Evolutionary conservation across 2,888 invertebrate genomes (phyloP).

Genomic region (Drosophila kambysellisi): DNA sequence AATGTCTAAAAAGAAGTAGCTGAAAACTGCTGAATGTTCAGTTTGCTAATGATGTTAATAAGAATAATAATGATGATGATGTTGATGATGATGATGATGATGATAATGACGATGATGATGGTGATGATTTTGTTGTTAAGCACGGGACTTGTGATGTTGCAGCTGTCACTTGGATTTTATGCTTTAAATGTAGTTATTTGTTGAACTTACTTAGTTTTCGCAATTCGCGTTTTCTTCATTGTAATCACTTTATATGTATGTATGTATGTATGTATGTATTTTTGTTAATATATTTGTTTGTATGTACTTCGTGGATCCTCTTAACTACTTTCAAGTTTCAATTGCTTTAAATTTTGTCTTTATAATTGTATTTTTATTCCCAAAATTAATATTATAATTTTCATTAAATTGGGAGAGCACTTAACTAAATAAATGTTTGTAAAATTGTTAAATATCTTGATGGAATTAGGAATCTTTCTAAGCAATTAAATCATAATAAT

Average conservation of each 20-base stretch:
- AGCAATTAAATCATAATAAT: neutral
- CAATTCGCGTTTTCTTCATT: neutral
- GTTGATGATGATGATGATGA: conserved; percentile 4
- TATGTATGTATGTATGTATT: neutral
- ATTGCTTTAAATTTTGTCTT: neutral
- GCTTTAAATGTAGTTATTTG: neutral
- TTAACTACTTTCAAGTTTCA: neutral
- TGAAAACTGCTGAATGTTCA: conserved; percentile 29
- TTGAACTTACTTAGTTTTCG: neutral
- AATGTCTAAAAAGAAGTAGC: conserved; percentile 14
- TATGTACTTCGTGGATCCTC: neutral
- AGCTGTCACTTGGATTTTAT: conserved; percentile 4
- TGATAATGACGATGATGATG: conserved; percentile 2
- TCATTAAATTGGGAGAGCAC: neutral
- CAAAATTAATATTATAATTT: neutral
- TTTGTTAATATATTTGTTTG: neutral
- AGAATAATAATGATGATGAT: neutral
- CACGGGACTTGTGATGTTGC: neutral
- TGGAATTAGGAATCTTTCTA: neutral
- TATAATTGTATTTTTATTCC: neutral
- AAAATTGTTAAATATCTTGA: neutral
- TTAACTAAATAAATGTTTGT: neutral
- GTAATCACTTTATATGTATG: neutral
- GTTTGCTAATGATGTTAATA: conserved; percentile 16
- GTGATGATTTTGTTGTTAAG: conserved; percentile 5